Conservation (phyloP, 1,140 invertebrate species). For the Drosophila simulans region DNA sequence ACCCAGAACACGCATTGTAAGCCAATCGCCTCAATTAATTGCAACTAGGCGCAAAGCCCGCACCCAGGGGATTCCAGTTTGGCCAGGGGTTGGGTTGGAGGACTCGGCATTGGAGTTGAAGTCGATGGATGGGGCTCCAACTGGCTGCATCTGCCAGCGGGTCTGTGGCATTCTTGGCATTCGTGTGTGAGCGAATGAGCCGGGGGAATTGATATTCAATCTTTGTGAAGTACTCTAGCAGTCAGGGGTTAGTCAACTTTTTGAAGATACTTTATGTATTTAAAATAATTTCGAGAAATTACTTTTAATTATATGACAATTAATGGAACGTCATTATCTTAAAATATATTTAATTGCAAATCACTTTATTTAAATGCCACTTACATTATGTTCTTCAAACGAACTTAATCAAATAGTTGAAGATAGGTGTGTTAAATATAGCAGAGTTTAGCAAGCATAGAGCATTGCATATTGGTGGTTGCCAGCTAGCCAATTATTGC, state of each 20-base stretch:
- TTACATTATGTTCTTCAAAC: no score
- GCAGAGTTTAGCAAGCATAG: neutral
- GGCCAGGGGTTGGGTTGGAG: constrained; percentile 7
- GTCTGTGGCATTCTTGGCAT: constrained; percentile 56
- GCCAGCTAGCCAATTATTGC: neutral
- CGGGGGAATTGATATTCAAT: constrained; percentile 52
- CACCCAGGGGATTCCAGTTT: constrained; percentile 47
- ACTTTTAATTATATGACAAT: neutral
- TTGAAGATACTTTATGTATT: neutral
- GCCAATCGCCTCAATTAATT: constrained; percentile 73
- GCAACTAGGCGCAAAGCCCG: constrained; percentile 61
- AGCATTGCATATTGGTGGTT: neutral
- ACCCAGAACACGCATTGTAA: constrained; percentile 59
- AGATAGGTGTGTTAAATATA: no score
- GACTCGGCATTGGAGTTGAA: neutral
- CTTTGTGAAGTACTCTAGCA: constrained; percentile 5
- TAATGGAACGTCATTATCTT: neutral
- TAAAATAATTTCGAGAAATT: neutral
- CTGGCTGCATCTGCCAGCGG: constrained; percentile 47
- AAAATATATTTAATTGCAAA: neutral
- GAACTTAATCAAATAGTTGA: neutral
- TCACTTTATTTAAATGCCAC: neutral
- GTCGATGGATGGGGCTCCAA: constrained; percentile 1
- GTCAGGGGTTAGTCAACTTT: neutral
- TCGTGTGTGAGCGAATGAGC: constrained; percentile 4